These are phyloP conservation scores for Neoseiulus cucumeris DNA, from an alignment of 1,140 invertebrate genomes.

Conservation along the genomic window DNA sequence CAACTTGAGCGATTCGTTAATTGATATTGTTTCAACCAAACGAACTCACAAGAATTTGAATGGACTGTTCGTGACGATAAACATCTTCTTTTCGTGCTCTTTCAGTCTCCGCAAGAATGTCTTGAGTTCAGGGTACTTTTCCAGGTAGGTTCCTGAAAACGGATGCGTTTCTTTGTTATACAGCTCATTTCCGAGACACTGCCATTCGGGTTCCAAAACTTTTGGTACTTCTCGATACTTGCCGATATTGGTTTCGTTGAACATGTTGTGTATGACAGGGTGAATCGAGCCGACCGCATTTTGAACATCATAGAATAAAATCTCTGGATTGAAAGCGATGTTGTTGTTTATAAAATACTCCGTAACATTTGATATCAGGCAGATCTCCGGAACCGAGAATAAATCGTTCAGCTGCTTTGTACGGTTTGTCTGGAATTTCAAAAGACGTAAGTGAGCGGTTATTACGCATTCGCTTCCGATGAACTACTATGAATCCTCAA, in stretches of 20 bases:
- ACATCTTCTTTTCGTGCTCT: constrained; percentile 61
- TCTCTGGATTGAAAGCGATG: constrained; percentile 84
- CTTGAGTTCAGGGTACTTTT: constrained; percentile 49
- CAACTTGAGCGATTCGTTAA: neutral
- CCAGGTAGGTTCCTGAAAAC: constrained; percentile 48
- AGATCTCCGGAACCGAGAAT: constrained; percentile 93
- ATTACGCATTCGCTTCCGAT: no score
- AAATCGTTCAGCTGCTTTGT: constrained; percentile 89
- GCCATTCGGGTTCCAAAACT: constrained; percentile 19
- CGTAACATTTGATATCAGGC: constrained; percentile 70
- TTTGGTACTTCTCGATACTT: constrained; percentile 11
- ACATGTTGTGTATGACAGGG: constrained; percentile 68
- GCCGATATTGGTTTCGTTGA: constrained; percentile 40
- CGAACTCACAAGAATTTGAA: constrained; percentile 81
- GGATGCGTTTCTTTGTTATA: no score
- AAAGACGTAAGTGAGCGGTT: no score
- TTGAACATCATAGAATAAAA: constrained; percentile 85
- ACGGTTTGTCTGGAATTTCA: constrained; percentile 38
- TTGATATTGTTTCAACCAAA: neutral
- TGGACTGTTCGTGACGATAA: constrained; percentile 89
- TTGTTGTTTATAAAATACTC: constrained; percentile 74
- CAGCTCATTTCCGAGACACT: neutral
- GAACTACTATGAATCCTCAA: no score
- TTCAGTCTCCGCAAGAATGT: constrained; percentile 53
- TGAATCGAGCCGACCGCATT: constrained; percentile 72